phyloP scores from a whole-genome alignment of 1,140 invertebrate genomes.

The Dryas iulia region DNA sequence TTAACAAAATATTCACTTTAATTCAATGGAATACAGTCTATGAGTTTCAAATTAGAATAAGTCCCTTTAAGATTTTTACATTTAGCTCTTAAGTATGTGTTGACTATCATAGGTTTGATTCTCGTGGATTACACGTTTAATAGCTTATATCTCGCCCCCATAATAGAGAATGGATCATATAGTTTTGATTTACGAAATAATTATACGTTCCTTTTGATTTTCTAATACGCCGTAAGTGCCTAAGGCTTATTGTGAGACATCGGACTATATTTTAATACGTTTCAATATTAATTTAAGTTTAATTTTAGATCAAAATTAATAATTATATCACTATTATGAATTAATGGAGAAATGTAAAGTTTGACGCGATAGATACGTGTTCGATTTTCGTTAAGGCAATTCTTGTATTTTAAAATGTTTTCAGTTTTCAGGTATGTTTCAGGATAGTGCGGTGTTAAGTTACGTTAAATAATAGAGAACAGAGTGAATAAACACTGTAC shows the following conservation, averaged over 20 bases:
- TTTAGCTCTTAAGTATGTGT: constrained; percentile 18
- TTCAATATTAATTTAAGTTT: not conserved
- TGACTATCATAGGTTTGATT: not conserved
- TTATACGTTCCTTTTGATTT: constrained; percentile 7
- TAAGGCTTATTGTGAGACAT: constrained; percentile 38
- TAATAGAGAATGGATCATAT: no score
- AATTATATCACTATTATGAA: no score
- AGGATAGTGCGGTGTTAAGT: not conserved
- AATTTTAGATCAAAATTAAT: not conserved
- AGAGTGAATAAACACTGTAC: not conserved
- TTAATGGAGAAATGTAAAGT: no score
- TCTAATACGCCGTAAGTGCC: constrained; percentile 57
- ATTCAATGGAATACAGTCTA: not conserved
- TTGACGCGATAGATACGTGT: no score
- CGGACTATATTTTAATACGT: constrained; percentile 25
- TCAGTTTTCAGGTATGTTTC: no score
- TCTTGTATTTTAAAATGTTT: no score
- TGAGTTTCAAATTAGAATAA: constrained; percentile 45
- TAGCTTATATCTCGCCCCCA: not conserved
- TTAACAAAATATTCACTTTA: not conserved
- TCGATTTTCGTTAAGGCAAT: no score
- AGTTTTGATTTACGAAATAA: not conserved
- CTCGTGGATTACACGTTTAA: not conserved
- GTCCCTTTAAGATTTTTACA: constrained; percentile 44
- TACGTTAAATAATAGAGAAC: not conserved